phyloP scores from a whole-genome alignment of 2,797 vertebrate genomes.

The Fratercula arctica region DNA sequence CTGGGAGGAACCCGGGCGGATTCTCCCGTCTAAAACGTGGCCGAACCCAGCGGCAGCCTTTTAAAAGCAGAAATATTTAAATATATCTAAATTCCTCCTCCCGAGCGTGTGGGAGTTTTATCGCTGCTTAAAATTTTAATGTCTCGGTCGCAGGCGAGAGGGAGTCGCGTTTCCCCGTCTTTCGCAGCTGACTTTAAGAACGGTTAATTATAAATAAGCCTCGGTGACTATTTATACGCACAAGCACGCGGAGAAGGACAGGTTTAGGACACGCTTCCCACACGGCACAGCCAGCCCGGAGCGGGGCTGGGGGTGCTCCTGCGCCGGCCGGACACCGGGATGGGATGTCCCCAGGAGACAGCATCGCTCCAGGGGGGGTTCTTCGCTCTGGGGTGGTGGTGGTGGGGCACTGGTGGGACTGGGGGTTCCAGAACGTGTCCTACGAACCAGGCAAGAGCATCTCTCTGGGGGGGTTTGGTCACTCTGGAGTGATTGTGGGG shows the following conservation, averaged over 20 bases:
- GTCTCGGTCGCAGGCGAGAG: neutral
- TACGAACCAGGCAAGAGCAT: neutral
- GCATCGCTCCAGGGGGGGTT: neutral
- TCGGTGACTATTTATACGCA: neutral
- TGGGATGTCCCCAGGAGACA: fast-evolving
- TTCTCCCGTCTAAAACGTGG: too few relatives aligned
- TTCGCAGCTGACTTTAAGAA: conserved; percentile 31
- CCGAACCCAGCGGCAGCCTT: neutral
- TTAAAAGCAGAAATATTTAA: neutral
- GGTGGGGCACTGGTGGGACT: neutral
- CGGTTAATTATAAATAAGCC: conserved; percentile 43
- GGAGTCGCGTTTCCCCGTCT: conserved; percentile 33
- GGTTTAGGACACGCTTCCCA: neutral
- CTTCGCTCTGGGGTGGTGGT: neutral
- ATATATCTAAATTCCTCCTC: neutral
- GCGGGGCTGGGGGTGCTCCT: neutral
- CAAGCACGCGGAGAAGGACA: neutral
- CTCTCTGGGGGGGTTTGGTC: too few relatives aligned
- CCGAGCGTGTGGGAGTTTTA: neutral
- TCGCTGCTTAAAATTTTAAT: neutral
- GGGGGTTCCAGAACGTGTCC: neutral
- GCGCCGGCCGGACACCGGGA: neutral
- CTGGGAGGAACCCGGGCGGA: too few relatives aligned
- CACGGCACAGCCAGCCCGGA: neutral
- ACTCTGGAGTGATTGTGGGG: too few relatives aligned